phyloP scores from a whole-genome alignment of 1,140 invertebrate species.

The Chironomus striatipennis region DNA sequence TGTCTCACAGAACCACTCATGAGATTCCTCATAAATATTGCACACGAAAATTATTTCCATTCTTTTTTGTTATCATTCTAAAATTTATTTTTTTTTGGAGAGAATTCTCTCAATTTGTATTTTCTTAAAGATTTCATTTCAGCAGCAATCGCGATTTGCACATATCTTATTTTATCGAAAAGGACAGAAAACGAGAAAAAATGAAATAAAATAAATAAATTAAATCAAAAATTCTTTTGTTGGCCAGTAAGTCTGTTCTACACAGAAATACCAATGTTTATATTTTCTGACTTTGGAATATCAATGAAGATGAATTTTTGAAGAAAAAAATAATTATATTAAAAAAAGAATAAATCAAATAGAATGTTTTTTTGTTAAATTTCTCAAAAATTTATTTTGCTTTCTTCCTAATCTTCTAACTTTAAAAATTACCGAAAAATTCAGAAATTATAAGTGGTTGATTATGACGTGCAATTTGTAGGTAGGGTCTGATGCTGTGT shows the following conservation, averaged over 20 bases:
- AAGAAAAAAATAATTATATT: background rate
- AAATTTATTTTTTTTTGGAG: background rate
- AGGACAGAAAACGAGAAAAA: background rate
- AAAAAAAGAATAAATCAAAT: background rate
- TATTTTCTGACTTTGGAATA: background rate
- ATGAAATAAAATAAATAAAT: background rate
- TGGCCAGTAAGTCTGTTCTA: background rate
- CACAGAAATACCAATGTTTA: too few species aligned
- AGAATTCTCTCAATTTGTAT: conserved; percentile 21
- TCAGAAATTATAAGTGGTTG: too few species aligned
- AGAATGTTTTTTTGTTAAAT: background rate
- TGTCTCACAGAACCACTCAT: background rate
- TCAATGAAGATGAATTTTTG: background rate
- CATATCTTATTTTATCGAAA: background rate
- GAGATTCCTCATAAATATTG: conserved; percentile 11
- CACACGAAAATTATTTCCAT: background rate
- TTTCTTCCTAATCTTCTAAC: too few species aligned
- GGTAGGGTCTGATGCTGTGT: too few species aligned
- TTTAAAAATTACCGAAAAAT: too few species aligned
- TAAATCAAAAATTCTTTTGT: background rate
- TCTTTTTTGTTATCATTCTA: too few species aligned
- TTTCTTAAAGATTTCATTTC: background rate
- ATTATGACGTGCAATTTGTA: too few species aligned
- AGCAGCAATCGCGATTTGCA: background rate
- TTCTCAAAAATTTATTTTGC: background rate